Evolutionary conservation across 1,140 invertebrate species (phyloP).

Genomic region (Scaptomyza montana): DNA sequence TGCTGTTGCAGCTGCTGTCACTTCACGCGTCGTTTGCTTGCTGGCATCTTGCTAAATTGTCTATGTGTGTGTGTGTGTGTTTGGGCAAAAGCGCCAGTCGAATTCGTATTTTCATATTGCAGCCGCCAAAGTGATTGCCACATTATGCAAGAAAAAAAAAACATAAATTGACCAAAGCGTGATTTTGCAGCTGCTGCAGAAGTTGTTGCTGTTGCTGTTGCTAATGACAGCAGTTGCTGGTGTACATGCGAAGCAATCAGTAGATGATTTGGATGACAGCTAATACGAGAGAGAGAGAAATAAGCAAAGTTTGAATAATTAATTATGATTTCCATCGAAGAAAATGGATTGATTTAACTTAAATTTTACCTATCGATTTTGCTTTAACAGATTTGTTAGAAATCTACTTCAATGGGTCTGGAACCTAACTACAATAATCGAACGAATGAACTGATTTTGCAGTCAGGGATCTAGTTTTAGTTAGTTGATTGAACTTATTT

Average conservation of each 20-base stretch:
- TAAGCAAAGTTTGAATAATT: not conserved
- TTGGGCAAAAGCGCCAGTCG: conserved; percentile 46
- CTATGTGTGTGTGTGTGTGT: not conserved
- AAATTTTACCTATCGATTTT: too few relatives aligned
- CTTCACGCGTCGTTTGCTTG: conserved; percentile 30
- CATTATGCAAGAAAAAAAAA: conserved; percentile 26
- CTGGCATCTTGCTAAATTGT: conserved; percentile 24
- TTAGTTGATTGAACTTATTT: too few relatives aligned
- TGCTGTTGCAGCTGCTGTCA: conserved; percentile 25
- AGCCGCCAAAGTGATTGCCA: conserved; percentile 31
- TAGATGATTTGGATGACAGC: not conserved
- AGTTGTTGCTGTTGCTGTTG: conserved; percentile 11
- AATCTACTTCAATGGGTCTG: too few relatives aligned
- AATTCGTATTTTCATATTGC: conserved; percentile 36
- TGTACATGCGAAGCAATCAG: not conserved
- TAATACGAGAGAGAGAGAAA: not conserved
- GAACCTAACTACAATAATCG: too few relatives aligned
- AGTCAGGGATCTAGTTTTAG: too few relatives aligned
- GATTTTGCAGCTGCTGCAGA: conserved; percentile 12
- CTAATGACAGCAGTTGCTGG: conserved; percentile 18
- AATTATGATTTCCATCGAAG: not conserved
- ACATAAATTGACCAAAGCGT: conserved; percentile 31
- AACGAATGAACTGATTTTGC: too few relatives aligned
- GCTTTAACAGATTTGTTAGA: too few relatives aligned
- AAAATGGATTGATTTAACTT: too few relatives aligned